phyloP scores from a whole-genome alignment of 2,888 invertebrate species.

The Cheilosia soror region DNA sequence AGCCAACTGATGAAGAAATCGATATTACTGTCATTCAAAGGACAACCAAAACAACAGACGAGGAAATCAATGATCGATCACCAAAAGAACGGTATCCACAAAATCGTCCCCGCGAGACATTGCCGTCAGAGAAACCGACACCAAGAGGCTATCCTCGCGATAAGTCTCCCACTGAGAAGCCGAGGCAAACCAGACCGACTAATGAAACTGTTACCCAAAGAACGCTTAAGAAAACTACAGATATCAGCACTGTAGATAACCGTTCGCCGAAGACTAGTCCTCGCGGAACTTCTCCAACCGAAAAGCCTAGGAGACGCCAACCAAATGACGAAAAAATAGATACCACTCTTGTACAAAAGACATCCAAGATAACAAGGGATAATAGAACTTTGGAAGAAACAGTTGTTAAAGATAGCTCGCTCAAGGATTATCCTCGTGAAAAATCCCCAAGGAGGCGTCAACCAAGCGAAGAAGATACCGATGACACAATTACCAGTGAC shows the following conservation, averaged over 20 bases:
- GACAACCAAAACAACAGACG: constrained; percentile 7
- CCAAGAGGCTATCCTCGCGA: constrained; percentile 13
- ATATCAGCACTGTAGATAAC: neutral
- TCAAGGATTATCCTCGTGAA: constrained; percentile 26
- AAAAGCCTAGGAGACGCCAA: constrained; percentile 29
- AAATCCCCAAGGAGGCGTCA: constrained; percentile 20
- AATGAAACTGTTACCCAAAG: constrained; percentile 2
- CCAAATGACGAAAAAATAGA: constrained; percentile 14
- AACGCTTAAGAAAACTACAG: neutral
- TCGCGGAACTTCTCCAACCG: constrained; percentile 49
- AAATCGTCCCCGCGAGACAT: constrained; percentile 24
- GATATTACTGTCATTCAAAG: constrained; percentile 1
- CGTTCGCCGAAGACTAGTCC: constrained; percentile 22
- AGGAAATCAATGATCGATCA: neutral
- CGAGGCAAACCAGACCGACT: constrained; percentile 1
- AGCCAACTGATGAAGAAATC: constrained; percentile 23
- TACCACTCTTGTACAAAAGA: neutral
- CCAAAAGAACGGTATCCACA: neutral
- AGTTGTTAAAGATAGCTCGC: neutral
- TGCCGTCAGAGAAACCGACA: constrained; percentile 14
- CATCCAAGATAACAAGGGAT: constrained; percentile 11
- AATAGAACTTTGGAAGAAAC: constrained; percentile 6
- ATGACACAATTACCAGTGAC: constrained; percentile 1
- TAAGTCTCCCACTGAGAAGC: constrained; percentile 42
- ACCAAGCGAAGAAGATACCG: constrained; percentile 21